Base-by-base conservation (phyloP, 2,888 invertebrate genomes). In the Acrobasis repandana region DNA sequence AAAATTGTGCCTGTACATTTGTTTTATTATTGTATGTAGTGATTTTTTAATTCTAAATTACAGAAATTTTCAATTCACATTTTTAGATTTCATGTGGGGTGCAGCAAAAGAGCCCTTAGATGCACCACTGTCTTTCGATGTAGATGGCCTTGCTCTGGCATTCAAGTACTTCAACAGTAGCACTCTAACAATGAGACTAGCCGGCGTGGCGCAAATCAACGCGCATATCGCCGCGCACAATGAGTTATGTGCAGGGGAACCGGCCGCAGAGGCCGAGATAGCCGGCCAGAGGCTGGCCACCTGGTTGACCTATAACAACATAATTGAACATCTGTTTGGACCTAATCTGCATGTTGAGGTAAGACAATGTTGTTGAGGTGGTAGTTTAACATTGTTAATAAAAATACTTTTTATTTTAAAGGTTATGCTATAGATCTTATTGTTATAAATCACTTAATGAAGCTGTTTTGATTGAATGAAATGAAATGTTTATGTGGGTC, bases 281-380 rank as follows among this genome's bases (percentile, higher is more conserved):
- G 95, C 97, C 38, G 97, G 97, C 0, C 95, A 96, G 68, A 95
- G 95, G 70, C 93, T 98, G 69, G 97, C 97, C 0, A 94, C 96
- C 68, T 98, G 98, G 98, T 91, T 98, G 18, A 95, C 97, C 0
- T 95, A 94, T 68, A 96, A 97, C 83, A 97, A 96, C 81, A 97
- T 98, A 65, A 96, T 98, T 70, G 96, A 97, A 73, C 98, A 98
- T 82, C 95, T 98, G 63, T 98, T 98, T 91, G 98, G 98, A n/a
- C 98, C 98, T 36, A 98, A 98, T 92, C 93, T 98, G 69, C 98
- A 98, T 89, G 98, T 98, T 48, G 98, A 98, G 94, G 96, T 96
- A 79, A 68, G 75, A 28, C 28, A 28, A 28, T 28, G 28, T 28
- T 28, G 28, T 48, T 18, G 6, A 28, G 8, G 28, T 28, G 28